Base-by-base conservation (phyloP, 2,113 vertebrate species). In the Myotis davidii region DNA sequence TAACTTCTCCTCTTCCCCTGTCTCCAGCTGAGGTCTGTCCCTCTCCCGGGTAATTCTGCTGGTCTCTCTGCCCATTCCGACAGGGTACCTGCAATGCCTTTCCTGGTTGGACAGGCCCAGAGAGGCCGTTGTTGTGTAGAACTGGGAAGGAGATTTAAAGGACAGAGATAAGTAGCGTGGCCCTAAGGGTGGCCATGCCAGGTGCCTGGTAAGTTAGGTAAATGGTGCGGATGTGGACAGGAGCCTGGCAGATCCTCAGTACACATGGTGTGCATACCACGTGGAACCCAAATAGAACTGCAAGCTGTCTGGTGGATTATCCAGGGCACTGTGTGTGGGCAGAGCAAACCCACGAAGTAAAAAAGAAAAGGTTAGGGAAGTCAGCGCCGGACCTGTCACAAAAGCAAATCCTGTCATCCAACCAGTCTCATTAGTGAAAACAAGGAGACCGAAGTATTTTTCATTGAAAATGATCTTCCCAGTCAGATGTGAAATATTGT, bases 381-480 rank as follows among this genome's bases (percentile, higher is more conserved):
- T 25, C 37, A 69, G 12, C 3, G 17, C 6, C n/a, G 4, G 5
- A 27, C 42, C 65, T 64, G 18, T 73, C 54, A 69, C 23, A 32
- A 45, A 50, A 85, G 42, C 39, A 59, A 70, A 27, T 50, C 32
- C 48, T 78, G 32, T 69, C 25, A 61, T 4, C 23, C 59, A 2
- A 21, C 69, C 0, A 32, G 79, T 39, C 88, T 95, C 88, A 89
- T 89, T 70, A 88, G 48, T 73, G 25, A 65, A 81, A 88, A 37
- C 70, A 72, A 74, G 70, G 82, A 39, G 2, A 64, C 54, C 42
- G 64, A 42, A 92, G 52, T 42, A 78, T 42, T 74, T 94, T 88
- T 70, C 59, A 72, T 52, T 52, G 32, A 85, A 94, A 96, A 85
- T 39, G 39, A 70, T 81, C 91, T 97, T 74, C 32, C 34, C 21